These are phyloP conservation scores for Lasius platythorax DNA, from an alignment of 2,888 invertebrate genomes.

Conservation along the genomic window DNA sequence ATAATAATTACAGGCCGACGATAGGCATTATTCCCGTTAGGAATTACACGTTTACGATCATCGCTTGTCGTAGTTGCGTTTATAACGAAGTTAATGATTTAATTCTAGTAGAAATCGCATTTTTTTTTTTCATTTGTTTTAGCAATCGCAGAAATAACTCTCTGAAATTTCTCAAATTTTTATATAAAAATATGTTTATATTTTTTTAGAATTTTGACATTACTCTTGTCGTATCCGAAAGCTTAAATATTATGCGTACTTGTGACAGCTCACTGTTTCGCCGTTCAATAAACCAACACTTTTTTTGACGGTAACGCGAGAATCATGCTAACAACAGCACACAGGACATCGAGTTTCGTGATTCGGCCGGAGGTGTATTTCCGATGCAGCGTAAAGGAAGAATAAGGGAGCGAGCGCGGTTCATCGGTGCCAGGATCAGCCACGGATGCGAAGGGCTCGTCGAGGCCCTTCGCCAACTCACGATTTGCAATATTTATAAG, in stretches of 20 bases:
- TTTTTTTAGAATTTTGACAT: not conserved
- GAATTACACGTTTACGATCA: not conserved
- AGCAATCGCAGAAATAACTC: not conserved
- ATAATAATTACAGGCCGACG: constrained; percentile 35
- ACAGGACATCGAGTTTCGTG: constrained; percentile 59
- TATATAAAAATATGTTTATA: not conserved
- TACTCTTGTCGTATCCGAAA: not conserved
- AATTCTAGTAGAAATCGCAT: constrained; percentile 21
- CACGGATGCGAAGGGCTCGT: constrained; percentile 47
- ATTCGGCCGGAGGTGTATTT: constrained; percentile 72
- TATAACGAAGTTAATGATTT: constrained; percentile 34
- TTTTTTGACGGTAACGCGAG: constrained; percentile 70
- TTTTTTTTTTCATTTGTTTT: too few species aligned
- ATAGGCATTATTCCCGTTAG: not conserved
- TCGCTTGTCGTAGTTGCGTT: not conserved
- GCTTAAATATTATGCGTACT: constrained; percentile 44
- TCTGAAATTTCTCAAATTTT: not conserved
- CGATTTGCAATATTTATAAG: constrained; percentile 80
- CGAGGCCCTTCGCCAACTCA: constrained; percentile 58
- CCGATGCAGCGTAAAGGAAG: constrained; percentile 76
- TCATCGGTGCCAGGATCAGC: constrained; percentile 79
- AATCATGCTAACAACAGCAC: constrained; percentile 66
- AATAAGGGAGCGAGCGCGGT: constrained; percentile 72
- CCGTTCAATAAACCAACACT: constrained; percentile 65
- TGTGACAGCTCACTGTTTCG: constrained; percentile 53